Evolutionary conservation across 2,888 invertebrate genomes (phyloP).

Genomic region (Drosophila fungiperda): DNA sequence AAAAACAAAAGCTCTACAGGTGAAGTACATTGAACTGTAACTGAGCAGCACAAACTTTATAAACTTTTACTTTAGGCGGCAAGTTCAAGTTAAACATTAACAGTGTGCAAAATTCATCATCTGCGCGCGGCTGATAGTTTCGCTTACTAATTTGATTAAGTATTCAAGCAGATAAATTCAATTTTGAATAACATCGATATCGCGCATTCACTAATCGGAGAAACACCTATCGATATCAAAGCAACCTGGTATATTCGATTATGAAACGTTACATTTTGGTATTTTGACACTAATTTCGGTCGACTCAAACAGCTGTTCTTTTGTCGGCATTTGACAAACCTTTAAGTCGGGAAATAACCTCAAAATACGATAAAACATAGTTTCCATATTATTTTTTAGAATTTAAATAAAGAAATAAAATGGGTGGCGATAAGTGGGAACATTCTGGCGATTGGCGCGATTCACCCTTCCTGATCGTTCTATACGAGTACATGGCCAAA

Average conservation of each 20-base stretch:
- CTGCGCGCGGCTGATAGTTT: too few relatives aligned
- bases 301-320: constrained; percentile 23
- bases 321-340: neutral
- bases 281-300: constrained; percentile 5
- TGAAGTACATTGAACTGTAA: constrained; percentile 58
- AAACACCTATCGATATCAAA: constrained; percentile 37
- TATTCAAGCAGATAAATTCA: neutral
- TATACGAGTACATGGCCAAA: constrained; percentile 71
- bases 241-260: constrained; percentile 2
- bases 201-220: constrained; percentile 12
- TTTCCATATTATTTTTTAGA: constrained; percentile 1
- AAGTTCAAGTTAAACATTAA: constrained; percentile 49
- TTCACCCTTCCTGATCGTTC: constrained; percentile 17
- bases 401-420: constrained; percentile 8
- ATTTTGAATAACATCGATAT: neutral
- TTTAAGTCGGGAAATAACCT: constrained; percentile 9
- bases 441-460: constrained; percentile 43
- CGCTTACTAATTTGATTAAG: neutral
- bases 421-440: constrained; percentile 12
- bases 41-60: constrained; percentile 26
- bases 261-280: neutral
- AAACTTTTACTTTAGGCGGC: constrained; percentile 4
- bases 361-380: neutral
- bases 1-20: constrained; percentile 41
- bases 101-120: constrained; percentile 17